Evolutionary conservation across 2,888 invertebrate species (phyloP).

Genomic region (Altica lythri): DNA sequence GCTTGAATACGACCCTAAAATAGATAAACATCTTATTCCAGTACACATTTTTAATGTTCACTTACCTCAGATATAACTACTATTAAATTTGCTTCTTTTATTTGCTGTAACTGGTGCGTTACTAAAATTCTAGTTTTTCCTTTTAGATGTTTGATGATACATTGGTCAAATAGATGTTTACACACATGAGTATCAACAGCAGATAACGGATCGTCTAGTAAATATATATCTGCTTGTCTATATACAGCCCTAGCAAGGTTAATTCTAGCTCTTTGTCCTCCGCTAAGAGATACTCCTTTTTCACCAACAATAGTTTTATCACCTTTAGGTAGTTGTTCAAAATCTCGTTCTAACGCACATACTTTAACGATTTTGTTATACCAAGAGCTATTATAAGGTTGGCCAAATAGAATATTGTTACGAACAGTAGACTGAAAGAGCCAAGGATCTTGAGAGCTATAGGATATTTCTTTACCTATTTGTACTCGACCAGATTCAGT

Average conservation of each 20-base stretch:
- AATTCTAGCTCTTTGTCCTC: constrained; percentile 80
- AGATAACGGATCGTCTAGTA: constrained; percentile 79
- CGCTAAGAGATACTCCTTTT: constrained; percentile 75
- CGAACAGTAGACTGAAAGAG: constrained; percentile 63
- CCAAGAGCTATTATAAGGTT: constrained; percentile 55
- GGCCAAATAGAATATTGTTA: constrained; percentile 73
- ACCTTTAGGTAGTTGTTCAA: constrained; percentile 63
- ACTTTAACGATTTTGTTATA: constrained; percentile 62
- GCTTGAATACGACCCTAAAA: constrained; percentile 39
- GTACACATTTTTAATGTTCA: constrained; percentile 36
- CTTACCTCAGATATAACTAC: constrained; percentile 61
- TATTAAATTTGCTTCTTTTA: constrained; percentile 61
- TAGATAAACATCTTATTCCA: not conserved
- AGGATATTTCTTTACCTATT: constrained; percentile 62
- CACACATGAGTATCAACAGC: constrained; percentile 82
- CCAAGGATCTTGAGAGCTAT: constrained; percentile 73
- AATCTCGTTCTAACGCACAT: constrained; percentile 67
- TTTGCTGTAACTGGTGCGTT: constrained; percentile 73
- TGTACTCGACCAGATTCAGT: constrained; percentile 58
- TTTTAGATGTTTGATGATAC: constrained; percentile 63
- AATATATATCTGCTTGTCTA: constrained; percentile 73
- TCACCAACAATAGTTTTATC: constrained; percentile 67
- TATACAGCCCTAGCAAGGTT: constrained; percentile 78
- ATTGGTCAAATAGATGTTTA: constrained; percentile 74
- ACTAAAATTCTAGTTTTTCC: constrained; percentile 69